These are phyloP conservation scores for Ashinkailepas kermadecensis DNA, from an alignment of 2,888 invertebrate species.

Conservation along the genomic window DNA sequence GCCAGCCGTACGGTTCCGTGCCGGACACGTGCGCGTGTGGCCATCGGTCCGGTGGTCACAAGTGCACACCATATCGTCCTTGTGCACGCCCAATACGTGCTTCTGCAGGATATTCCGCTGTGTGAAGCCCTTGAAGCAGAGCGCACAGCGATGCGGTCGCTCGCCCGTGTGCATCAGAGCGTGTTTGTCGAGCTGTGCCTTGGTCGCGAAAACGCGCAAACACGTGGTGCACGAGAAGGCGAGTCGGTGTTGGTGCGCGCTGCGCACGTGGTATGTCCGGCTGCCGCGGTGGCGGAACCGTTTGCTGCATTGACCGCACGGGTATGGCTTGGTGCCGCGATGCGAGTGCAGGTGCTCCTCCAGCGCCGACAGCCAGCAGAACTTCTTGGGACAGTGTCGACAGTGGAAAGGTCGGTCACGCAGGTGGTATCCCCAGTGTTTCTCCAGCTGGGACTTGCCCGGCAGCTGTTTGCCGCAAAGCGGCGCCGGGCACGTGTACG, in stretches of 20 bases:
- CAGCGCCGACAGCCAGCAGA: not conserved
- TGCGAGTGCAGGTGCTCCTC: not conserved
- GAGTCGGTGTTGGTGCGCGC: not conserved
- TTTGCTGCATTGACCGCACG: not conserved
- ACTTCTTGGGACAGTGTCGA: not conserved
- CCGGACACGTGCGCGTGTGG: not conserved
- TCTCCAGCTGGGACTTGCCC: not conserved
- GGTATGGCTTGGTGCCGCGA: not conserved
- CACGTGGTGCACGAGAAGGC: not conserved
- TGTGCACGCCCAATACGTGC: not conserved
- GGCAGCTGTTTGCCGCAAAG: not conserved
- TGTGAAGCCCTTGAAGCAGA: not conserved
- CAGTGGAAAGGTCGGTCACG: not conserved
- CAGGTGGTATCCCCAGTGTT: not conserved
- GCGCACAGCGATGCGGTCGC: not conserved
- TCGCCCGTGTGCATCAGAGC: not conserved
- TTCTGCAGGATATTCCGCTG: not conserved
- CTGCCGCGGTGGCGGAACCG: not conserved
- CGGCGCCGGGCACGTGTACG: constrained; percentile 1
- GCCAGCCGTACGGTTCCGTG: not conserved
- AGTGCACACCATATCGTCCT: not conserved
- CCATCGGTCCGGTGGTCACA: not conserved
- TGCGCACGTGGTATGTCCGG: not conserved
- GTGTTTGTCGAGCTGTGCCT: not conserved
- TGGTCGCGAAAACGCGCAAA: not conserved